Percentiles rank a stretch among this genome's conserved stretches.
Evolutionary conservation across 2,888 invertebrate species (phyloP).

Genomic region (Zhuqinia jingwanae): DNA sequence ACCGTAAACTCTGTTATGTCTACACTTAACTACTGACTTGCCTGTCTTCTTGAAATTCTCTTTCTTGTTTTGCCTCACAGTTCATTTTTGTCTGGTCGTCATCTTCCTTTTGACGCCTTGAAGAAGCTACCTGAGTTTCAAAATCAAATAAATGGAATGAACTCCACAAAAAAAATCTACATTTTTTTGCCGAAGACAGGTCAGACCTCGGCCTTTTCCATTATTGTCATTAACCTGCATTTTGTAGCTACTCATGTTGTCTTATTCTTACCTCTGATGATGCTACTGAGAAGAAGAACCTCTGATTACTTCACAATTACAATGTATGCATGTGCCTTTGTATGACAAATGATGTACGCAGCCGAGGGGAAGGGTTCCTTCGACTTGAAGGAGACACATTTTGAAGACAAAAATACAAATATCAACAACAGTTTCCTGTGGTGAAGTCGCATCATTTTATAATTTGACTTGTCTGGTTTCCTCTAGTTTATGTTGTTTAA

Average conservation of each 20-base stretch:
- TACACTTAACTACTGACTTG: constrained; percentile 34
- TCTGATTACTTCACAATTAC: constrained; percentile 24
- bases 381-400: constrained; percentile 38
- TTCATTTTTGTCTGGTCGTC: constrained; percentile 36
- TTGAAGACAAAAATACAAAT: background rate
- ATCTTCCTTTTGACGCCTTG: constrained; percentile 54
- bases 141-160: background rate
- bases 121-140: constrained; percentile 55
- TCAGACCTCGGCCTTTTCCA: background rate
- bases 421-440: constrained; percentile 32
- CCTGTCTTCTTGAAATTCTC: background rate
- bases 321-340: too few relatives aligned
- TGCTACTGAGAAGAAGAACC: too few relatives aligned
- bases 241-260: constrained; percentile 28
- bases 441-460: constrained; percentile 1
- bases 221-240: background rate
- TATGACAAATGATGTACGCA: constrained; percentile 56
- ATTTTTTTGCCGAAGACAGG: too few relatives aligned
- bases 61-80: background rate
- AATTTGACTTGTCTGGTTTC: background rate
- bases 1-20: constrained; percentile 35
- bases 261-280: background rate
- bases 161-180: constrained; percentile 2
- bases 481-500: constrained; percentile 36
- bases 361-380: constrained; percentile 31